Evolutionary conservation across 1,140 invertebrate genomes (phyloP).

Genomic region (Drosophila quadrilineata): DNA sequence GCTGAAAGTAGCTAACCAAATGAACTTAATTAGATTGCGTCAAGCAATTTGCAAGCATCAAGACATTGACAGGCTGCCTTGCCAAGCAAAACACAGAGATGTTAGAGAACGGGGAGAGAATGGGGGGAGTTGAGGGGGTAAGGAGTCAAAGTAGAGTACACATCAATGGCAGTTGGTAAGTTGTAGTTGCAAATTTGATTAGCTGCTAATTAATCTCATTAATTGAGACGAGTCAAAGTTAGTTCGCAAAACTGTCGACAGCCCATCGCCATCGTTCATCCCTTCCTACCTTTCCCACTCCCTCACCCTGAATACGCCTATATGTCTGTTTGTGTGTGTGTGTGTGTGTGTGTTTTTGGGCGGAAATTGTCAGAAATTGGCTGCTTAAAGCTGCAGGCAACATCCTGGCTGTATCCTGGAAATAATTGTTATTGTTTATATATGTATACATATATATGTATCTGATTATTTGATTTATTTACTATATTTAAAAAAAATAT

Average conservation of each 20-base stretch:
- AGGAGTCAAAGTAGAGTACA: neutral
- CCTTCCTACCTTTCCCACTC: no score
- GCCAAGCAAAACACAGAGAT: constrained; percentile 8
- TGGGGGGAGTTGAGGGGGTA: neutral
- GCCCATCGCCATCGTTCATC: no score
- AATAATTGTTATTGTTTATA: constrained; percentile 35
- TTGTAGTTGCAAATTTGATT: constrained; percentile 71
- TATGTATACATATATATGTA: neutral
- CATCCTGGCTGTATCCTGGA: constrained; percentile 8
- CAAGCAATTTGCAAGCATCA: constrained; percentile 65
- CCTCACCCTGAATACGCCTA: neutral
- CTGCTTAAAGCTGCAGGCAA: constrained; percentile 24
- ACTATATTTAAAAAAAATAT: neutral
- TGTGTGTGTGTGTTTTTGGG: constrained; percentile 5
- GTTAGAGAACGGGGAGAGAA: constrained; percentile 17
- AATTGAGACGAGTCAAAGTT: constrained; percentile 54
- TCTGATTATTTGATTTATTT: neutral
- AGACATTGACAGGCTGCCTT: constrained; percentile 24
- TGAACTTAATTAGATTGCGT: constrained; percentile 70
- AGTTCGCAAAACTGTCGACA: constrained; percentile 53
- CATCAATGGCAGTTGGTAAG: constrained; percentile 36
- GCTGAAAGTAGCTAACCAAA: constrained; percentile 66
- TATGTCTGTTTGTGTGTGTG: neutral
- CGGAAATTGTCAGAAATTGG: constrained; percentile 65
- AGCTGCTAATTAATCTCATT: constrained; percentile 76